Conservation (phyloP, 2,797 vertebrate species). For the Anableps anableps region DNA sequence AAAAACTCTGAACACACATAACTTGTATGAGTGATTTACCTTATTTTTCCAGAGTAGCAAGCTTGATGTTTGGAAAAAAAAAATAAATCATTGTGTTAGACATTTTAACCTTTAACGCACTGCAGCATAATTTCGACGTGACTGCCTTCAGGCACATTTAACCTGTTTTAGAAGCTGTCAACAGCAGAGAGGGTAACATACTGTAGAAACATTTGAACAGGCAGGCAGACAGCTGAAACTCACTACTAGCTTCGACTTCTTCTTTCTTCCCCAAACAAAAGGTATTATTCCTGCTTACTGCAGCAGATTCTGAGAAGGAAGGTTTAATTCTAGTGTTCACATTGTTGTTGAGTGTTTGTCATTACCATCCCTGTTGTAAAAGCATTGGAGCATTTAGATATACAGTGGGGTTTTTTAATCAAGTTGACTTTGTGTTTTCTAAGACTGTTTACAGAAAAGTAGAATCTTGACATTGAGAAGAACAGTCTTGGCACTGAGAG, state of each 20-base stretch:
- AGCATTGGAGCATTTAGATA: background rate
- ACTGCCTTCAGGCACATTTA: no score
- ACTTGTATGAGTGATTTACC: background rate
- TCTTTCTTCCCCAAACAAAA: background rate
- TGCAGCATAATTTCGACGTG: no score
- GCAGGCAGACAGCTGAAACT: no score
- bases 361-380: background rate
- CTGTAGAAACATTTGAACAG: no score
- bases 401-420: background rate
- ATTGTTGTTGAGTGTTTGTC: background rate
- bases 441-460: background rate
- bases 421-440: background rate
- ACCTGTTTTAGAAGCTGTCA: no score
- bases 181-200: no score
- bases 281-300: background rate
- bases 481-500: no score
- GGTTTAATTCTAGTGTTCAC: background rate
- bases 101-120: no score
- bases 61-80: background rate
- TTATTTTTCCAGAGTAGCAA: background rate
- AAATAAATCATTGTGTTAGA: background rate
- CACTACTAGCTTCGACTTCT: background rate
- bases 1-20: background rate
- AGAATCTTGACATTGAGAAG: no score
- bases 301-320: no score